These are phyloP conservation scores for Formicarius rufipectus DNA, from an alignment of 2,113 vertebrate genomes.

Conservation along the genomic window DNA sequence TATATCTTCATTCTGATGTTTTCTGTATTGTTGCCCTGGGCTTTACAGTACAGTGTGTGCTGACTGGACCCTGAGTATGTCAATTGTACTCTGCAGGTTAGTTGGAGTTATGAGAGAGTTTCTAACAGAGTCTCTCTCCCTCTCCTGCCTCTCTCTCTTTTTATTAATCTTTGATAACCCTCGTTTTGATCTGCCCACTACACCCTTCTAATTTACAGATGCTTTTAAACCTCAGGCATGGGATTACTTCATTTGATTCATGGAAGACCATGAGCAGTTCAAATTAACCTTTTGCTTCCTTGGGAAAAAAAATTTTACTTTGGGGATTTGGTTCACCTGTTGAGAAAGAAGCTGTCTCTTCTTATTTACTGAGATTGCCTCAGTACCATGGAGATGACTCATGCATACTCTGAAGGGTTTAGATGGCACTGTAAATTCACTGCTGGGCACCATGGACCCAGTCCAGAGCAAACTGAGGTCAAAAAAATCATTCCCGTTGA, in stretches of 20 bases:
- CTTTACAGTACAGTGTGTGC: not conserved
- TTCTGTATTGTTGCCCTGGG: not conserved
- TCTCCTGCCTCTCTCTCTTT: not conserved
- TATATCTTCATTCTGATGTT: not conserved
- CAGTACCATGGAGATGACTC: slow-evolving; percentile 16
- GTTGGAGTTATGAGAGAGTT: not conserved
- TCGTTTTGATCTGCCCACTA: slow-evolving; percentile 25
- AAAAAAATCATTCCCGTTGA: not conserved
- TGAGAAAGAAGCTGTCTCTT: slow-evolving; percentile 49
- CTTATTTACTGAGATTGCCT: slow-evolving; percentile 59
- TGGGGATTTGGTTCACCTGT: slow-evolving; percentile 44
- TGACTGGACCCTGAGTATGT: not conserved
- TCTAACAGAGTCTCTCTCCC: not conserved
- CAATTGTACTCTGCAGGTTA: not conserved
- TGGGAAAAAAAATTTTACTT: slow-evolving; percentile 6
- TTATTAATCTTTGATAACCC: slow-evolving; percentile 48
- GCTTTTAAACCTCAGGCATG: slow-evolving; percentile 51
- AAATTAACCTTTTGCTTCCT: slow-evolving; percentile 57
- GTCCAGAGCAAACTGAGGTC: slow-evolving; percentile 49
- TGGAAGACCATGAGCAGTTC: slow-evolving; percentile 19
- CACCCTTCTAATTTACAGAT: slow-evolving; percentile 29
- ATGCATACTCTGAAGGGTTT: not conserved
- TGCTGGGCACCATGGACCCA: not conserved
- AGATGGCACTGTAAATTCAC: slow-evolving; percentile 44
- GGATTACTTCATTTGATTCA: slow-evolving; percentile 59